These are phyloP conservation scores for Anguilla anguilla DNA, from an alignment of 2,797 vertebrate species.

Conservation along the genomic window DNA sequence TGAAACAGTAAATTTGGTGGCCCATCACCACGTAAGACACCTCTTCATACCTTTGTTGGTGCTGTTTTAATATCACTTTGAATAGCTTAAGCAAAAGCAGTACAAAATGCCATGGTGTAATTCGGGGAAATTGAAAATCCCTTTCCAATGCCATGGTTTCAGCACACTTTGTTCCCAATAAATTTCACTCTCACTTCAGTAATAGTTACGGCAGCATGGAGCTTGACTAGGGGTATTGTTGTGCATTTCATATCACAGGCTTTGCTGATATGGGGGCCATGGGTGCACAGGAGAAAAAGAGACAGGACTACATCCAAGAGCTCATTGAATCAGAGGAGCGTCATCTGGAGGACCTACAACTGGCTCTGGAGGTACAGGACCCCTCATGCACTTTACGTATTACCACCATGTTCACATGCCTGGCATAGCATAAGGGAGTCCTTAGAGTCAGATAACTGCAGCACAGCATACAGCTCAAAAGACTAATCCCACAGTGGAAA, in stretches of 20 bases:
- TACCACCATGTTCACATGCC: neutral
- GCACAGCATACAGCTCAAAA: no score
- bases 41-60: neutral
- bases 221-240: neutral
- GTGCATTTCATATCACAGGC: slow-evolving; percentile 69
- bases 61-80: neutral
- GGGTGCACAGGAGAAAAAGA: slow-evolving; percentile 87
- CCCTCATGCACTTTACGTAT: neutral
- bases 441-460: no score
- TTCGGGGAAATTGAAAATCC: neutral
- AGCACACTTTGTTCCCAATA: neutral
- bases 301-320: slow-evolving; percentile 94
- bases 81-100: no score
- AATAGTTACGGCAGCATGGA: neutral
- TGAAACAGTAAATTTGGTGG: neutral
- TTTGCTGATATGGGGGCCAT: slow-evolving; percentile 89
- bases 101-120: neutral
- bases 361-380: slow-evolving; percentile 83
- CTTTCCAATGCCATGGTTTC: neutral
- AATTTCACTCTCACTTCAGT: neutral
- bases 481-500: no score
- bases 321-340: slow-evolving; percentile 90
- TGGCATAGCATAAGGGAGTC: no score
- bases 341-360: slow-evolving; percentile 89
- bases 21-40: slow-evolving; percentile 18